Evolutionary conservation across 2,888 invertebrate species (phyloP).

Genomic region (Acrobasis suavella): DNA sequence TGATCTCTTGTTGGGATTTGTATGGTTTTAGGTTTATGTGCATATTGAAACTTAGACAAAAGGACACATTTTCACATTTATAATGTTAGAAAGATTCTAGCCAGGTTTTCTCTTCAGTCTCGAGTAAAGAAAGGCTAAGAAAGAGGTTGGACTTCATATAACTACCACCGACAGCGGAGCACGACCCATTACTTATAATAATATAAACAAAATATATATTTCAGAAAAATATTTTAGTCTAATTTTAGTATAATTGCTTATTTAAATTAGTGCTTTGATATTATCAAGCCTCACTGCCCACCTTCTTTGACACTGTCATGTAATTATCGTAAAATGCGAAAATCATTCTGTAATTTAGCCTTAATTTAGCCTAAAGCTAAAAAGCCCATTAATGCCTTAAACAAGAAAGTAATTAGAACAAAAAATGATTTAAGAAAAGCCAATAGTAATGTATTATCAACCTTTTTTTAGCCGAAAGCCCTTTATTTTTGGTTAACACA

Average conservation of each 20-base stretch:
- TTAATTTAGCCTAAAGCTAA: neutral
- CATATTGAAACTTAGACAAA: too few species aligned
- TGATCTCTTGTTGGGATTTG: too few species aligned
- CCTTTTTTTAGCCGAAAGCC: neutral
- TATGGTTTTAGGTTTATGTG: too few species aligned
- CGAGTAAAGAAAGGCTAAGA: too few species aligned
- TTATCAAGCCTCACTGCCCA: neutral
- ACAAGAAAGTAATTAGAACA: conserved; percentile 3
- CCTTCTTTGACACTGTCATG: neutral
- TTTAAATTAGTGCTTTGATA: neutral
- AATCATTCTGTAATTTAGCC: conserved; percentile 1
- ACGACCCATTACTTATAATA: too few species aligned
- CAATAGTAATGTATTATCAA: neutral
- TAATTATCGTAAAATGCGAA: neutral
- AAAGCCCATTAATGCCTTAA: neutral
- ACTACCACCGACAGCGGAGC: too few species aligned
- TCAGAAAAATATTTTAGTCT: neutral
- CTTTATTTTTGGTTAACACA: neutral
- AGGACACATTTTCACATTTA: too few species aligned
- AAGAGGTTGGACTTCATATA: too few species aligned
- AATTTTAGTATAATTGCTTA: neutral
- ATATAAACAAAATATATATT: too few species aligned
- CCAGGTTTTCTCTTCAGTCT: too few species aligned
- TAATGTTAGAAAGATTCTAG: too few species aligned
- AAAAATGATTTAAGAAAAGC: neutral